Evolutionary conservation across 2,888 invertebrate species (phyloP).

Genomic region (Sarcophaga carnaria): DNA sequence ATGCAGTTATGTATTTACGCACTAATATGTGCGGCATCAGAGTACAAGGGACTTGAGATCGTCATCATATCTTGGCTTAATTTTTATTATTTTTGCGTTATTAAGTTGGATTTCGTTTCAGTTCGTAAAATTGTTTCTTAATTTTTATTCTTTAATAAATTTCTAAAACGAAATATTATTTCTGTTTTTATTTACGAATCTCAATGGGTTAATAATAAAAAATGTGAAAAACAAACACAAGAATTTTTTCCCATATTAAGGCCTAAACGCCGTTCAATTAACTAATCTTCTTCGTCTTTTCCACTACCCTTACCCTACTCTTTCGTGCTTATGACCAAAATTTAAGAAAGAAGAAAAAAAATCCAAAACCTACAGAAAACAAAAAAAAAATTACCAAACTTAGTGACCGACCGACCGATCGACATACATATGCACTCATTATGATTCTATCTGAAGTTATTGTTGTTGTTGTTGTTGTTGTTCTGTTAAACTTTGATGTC

Average conservation of each 20-base stretch:
- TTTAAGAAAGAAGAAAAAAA: constrained; percentile 1
- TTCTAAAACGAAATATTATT: too few species aligned
- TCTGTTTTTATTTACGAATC: too few species aligned
- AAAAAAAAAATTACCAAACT: constrained; percentile 3
- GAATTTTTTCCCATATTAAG: constrained; percentile 59
- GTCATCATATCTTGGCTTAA: too few species aligned
- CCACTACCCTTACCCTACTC: too few species aligned
- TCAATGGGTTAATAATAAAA: background rate
- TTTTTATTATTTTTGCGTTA: too few species aligned
- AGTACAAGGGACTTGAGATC: too few species aligned
- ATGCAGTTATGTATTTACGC: too few species aligned
- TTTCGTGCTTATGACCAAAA: constrained; percentile 21
- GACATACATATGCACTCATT: constrained; percentile 1
- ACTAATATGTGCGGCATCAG: too few species aligned
- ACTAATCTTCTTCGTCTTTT: constrained; percentile 54
- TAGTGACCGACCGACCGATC: constrained; percentile 14
- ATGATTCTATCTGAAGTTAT: background rate
- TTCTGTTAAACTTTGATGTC: constrained; percentile 67
- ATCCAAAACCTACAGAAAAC: background rate
- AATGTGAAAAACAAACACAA: background rate
- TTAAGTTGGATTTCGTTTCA: too few species aligned
- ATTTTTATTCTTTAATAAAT: too few species aligned
- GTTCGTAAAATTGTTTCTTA: too few species aligned
- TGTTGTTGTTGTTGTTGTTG: background rate
- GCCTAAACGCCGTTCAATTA: constrained; percentile 67